These are phyloP conservation scores for Panopea generosa DNA, from an alignment of 2,888 invertebrate genomes.

Conservation along the genomic window DNA sequence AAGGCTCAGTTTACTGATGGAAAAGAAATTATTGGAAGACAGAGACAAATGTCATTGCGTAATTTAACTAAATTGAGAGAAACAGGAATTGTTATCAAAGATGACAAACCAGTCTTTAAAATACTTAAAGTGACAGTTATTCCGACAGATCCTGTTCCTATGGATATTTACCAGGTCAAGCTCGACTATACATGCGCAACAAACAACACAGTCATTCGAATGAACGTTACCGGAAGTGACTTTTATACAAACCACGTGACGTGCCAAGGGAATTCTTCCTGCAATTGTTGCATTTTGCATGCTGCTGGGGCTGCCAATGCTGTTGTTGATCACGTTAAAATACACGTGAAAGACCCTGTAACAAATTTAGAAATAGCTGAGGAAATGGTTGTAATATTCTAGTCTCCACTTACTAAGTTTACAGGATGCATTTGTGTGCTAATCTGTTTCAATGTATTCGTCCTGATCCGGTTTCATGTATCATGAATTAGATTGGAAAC, in stretches of 20 bases:
- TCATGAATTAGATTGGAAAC: no score
- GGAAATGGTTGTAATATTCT: slow-evolving; percentile 50
- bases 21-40: no score
- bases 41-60: no score
- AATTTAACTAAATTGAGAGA: neutral
- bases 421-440: no score
- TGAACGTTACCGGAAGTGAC: slow-evolving; percentile 57
- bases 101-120: slow-evolving; percentile 43
- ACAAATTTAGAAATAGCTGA: slow-evolving; percentile 23
- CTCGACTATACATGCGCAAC: slow-evolving; percentile 57
- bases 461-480: no score
- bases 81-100: slow-evolving; percentile 23
- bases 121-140: slow-evolving; percentile 38
- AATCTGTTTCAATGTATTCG: no score
- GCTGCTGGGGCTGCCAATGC: slow-evolving; percentile 56
- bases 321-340: slow-evolving; percentile 48
- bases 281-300: slow-evolving; percentile 52
- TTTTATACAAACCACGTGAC: slow-evolving; percentile 48
- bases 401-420: no score
- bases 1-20: no score
- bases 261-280: slow-evolving; percentile 34
- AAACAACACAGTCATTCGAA: slow-evolving; percentile 42
- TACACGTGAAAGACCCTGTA: slow-evolving; percentile 38
- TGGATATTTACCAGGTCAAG: slow-evolving; percentile 53
- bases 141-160: slow-evolving; percentile 49